Conservation (phyloP, 2,113 vertebrate species). For the Sula dactylatra region DNA sequence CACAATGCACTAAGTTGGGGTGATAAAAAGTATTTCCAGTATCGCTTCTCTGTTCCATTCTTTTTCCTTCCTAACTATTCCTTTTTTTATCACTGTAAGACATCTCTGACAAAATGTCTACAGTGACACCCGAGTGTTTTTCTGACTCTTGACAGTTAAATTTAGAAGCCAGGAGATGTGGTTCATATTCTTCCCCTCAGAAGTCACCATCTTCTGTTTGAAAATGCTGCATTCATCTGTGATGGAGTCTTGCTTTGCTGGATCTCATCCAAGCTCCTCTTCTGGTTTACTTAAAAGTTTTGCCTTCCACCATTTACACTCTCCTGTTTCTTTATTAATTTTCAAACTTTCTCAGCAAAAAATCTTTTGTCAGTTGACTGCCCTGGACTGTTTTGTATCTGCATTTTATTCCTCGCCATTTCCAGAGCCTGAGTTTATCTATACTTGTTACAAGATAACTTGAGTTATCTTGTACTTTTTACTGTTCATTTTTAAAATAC, state of each 20-base stretch:
- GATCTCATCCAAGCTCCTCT: background rate
- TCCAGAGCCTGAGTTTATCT: background rate
- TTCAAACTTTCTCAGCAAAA: background rate
- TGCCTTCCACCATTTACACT: background rate
- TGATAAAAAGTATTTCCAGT: background rate
- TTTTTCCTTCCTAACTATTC: background rate
- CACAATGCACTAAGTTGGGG: background rate
- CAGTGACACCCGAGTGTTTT: conserved; percentile 6
- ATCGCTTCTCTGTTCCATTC: background rate
- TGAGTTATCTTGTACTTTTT: background rate
- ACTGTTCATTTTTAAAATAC: background rate
- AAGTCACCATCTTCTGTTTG: background rate
- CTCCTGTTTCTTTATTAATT: background rate
- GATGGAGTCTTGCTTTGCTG: background rate
- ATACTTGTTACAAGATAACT: background rate
- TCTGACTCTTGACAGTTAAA: conserved; percentile 9
- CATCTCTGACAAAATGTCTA: background rate
- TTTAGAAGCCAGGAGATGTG: conserved; percentile 9
- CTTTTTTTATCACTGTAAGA: background rate
- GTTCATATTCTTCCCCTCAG: background rate
- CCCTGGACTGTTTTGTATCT: background rate
- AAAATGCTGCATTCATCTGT: background rate
- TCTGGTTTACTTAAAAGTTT: background rate
- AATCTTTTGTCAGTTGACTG: background rate
- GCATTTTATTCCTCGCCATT: background rate